A percentile compares a stretch with the other conserved stretches of the same genome.
phyloP scores from a whole-genome alignment of 2,797 vertebrate genomes.

The Heterohyrax brucei region DNA sequence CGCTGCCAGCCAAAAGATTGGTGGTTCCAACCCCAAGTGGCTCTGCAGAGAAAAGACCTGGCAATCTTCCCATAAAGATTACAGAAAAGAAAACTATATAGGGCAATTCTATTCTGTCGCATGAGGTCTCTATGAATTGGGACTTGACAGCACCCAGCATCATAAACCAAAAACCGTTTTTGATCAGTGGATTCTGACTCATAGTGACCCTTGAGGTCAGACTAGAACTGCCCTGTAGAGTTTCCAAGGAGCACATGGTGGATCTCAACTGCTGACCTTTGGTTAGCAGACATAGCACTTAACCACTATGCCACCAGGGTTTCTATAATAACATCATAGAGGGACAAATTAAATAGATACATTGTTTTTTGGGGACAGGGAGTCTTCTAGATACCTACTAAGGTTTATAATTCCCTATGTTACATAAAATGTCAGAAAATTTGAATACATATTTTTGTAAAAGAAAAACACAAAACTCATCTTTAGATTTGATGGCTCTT shows the following conservation, averaged over 20 bases:
- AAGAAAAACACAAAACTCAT: slow-evolving; percentile 2
- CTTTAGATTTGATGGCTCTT: neutral
- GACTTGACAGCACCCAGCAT: neutral
- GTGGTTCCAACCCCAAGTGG: neutral
- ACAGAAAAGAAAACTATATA: neutral
- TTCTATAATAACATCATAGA: neutral
- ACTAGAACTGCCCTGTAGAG: too few relatives aligned
- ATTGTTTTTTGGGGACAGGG: neutral
- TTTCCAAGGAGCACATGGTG: too few relatives aligned
- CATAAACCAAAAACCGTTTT: too few relatives aligned
- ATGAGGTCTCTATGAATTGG: neutral
- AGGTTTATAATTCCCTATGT: neutral
- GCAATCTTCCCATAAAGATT: neutral
- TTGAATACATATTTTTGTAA: slow-evolving; percentile 27
- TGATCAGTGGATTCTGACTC: too few relatives aligned
- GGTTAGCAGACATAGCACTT: too few relatives aligned
- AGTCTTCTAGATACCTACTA: neutral
- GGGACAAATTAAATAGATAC: slow-evolving; percentile 18
- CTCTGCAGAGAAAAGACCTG: neutral
- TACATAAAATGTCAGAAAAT: slow-evolving; percentile 23
- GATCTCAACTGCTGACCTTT: too few relatives aligned
- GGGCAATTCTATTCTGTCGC: neutral
- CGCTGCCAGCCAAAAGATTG: neutral
- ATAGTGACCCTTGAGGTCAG: too few relatives aligned
- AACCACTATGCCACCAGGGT: too few relatives aligned